phyloP scores from a whole-genome alignment of 1,140 invertebrate genomes.

The Octopus bimaculoides region DNA sequence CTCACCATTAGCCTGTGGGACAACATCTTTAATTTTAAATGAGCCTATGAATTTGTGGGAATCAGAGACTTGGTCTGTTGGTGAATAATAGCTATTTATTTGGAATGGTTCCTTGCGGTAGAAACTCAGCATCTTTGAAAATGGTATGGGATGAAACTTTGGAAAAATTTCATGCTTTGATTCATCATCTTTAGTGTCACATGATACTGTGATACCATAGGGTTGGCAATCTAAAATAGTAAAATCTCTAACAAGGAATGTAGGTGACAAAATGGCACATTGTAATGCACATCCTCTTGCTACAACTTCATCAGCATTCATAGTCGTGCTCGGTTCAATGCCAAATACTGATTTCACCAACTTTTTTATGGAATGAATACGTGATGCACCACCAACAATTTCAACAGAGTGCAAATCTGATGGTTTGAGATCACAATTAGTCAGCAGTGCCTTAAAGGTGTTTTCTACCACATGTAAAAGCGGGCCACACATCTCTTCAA shows the following conservation, averaged over 20 bases:
- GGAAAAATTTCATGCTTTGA: conserved; percentile 72
- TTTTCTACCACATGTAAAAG: conserved; percentile 51
- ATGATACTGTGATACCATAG: conserved; percentile 83
- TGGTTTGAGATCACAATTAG: conserved; percentile 64
- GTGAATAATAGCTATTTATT: conserved; percentile 73
- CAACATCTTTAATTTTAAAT: conserved; percentile 74
- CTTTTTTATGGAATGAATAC: conserved; percentile 88
- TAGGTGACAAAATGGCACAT: conserved; percentile 90
- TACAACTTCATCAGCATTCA: conserved; percentile 98
- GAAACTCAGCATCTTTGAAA: conserved; percentile 91
- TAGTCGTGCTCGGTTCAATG: conserved; percentile 88
- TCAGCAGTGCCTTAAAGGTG: conserved; percentile 41
- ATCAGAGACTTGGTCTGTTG: conserved; percentile 31
- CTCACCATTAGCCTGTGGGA: conserved; percentile 69
- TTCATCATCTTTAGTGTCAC: conserved; percentile 65
- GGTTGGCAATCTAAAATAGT: conserved; percentile 88
- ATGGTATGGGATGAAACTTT: conserved; percentile 83
- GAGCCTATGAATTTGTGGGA: conserved; percentile 62
- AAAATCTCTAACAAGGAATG: conserved; percentile 93
- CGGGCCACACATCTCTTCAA: conserved; percentile 56
- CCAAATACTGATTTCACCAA: conserved; percentile 79
- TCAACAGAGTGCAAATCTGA: conserved; percentile 93
- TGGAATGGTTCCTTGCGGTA: conserved; percentile 83
- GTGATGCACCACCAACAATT: conserved; percentile 91
- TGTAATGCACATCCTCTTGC: conserved; percentile 87